Evolutionary conservation across 1,140 invertebrate species (phyloP).

Genomic region (Ceratina australensis): DNA sequence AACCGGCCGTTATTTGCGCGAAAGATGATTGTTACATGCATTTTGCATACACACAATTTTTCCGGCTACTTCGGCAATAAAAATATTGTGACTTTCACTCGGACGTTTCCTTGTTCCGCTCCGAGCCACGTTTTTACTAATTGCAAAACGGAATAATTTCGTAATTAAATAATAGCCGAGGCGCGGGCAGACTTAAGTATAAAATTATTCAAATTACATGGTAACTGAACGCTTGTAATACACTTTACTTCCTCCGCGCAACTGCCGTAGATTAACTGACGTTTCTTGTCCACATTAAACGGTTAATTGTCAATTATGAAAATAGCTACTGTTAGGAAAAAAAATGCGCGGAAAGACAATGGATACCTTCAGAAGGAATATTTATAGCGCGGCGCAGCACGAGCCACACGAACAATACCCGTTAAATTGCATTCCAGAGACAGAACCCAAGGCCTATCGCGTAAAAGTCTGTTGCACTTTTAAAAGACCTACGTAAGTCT

Average conservation of each 20-base stretch:
- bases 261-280: neutral
- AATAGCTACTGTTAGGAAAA: neutral
- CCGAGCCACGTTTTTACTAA: too few relatives aligned
- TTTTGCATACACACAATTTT: neutral
- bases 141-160: neutral
- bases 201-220: slow-evolving; percentile 1
- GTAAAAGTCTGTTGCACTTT: slow-evolving; percentile 42
- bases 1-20: neutral
- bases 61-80: too few relatives aligned
- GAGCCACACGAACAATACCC: slow-evolving; percentile 58
- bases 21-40: too few relatives aligned
- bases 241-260: neutral
- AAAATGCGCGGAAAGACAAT: neutral
- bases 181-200: too few relatives aligned
- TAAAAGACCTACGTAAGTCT: slow-evolving; percentile 30
- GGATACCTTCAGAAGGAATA: slow-evolving; percentile 20
- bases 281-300: neutral
- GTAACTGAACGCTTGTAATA: neutral
- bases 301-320: slow-evolving; percentile 7
- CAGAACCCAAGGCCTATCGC: slow-evolving; percentile 60
- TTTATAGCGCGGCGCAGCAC: slow-evolving; percentile 20
- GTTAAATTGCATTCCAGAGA: slow-evolving; percentile 63
- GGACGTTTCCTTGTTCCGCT: too few relatives aligned
- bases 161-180: neutral
- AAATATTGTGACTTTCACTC: too few relatives aligned